Evolutionary conservation across 2,797 vertebrate species (phyloP).

Genomic region (Mormyrus hasselquistii): DNA sequence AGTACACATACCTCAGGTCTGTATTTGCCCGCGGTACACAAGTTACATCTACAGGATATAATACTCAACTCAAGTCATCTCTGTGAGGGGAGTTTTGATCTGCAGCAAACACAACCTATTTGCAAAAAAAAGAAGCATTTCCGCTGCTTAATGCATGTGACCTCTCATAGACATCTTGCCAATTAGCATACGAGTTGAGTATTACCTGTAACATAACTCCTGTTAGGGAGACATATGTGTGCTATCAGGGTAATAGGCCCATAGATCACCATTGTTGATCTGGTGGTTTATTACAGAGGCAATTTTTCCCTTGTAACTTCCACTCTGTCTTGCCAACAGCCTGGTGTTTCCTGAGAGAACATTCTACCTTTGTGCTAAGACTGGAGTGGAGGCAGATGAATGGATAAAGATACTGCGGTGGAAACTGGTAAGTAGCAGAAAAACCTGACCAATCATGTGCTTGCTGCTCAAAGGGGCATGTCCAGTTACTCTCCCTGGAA

Average conservation of each 20-base stretch:
- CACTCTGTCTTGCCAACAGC: conserved; percentile 54
- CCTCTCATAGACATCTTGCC: too few species aligned
- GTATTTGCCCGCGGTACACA: too few species aligned
- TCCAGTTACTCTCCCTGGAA: neutral
- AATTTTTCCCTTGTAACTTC: neutral
- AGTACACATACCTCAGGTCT: too few species aligned
- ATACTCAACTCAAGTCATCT: too few species aligned
- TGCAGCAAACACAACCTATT: too few species aligned
- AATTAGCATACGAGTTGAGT: too few species aligned
- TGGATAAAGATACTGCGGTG: conserved; percentile 93
- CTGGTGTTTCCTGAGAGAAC: conserved; percentile 91
- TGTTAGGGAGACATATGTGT: too few species aligned
- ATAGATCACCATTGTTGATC: neutral
- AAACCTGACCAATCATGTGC: neutral
- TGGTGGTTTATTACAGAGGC: neutral
- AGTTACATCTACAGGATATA: too few species aligned
- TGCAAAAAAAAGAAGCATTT: too few species aligned
- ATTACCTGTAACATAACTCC: too few species aligned
- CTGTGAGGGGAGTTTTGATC: too few species aligned
- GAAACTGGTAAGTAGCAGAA: conserved; percentile 79
- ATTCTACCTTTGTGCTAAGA: conserved; percentile 86
- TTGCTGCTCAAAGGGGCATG: neutral
- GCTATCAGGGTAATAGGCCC: neutral
- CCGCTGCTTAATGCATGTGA: too few species aligned
- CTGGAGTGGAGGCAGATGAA: conserved; percentile 88